Base-by-base conservation (phyloP, 2,797 vertebrate genomes). In the Coluber constrictor region DNA sequence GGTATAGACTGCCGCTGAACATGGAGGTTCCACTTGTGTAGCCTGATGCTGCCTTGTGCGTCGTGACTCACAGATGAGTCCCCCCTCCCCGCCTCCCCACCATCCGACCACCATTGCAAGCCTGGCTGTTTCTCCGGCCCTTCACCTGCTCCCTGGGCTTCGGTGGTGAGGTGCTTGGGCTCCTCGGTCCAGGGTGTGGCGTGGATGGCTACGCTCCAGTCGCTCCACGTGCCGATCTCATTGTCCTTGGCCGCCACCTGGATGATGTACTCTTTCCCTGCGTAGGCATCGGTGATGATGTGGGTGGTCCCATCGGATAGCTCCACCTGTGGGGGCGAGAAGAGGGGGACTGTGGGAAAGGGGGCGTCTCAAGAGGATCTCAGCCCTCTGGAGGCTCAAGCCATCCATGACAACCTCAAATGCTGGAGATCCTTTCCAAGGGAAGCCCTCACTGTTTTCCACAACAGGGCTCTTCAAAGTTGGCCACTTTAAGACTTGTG, bases 191-290 rank as follows among this genome's bases (percentile, higher is more conserved):
- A 99, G 92, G 99, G 99, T 0, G 99, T 99, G 92, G 99, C 99
- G 0, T 99, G 99, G 5, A 99, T 98, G 0, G 99, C 99, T 92
- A 99, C 98, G 0, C 99, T 99, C 99, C 99, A 99, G 97, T 99
- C 99, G 1, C 99, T 99, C 99, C 99, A 99, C 0, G 99, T 99
- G 94, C 99, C 99, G 0, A 99, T 99, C 96, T 99, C 99, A 0
- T 98, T 99, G 98, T 99, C 99, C 97, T 99, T 99, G 95, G 99
- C 99, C 0, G 99, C 99, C 94, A 99, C 98, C 97, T 99, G 99
- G 97, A 99, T 99, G 97, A 99, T 99, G 97, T 99, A 99, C 88
- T 99, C 99, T 96, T 99, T 99, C 92, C 99, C 99, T 0, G 98
- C 98, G 0, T 99, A 99, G 90, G 99, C 99, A 0, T 99, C 99